phyloP scores from a whole-genome alignment of 2,888 invertebrate species.

The Oscheius sp. region DNA sequence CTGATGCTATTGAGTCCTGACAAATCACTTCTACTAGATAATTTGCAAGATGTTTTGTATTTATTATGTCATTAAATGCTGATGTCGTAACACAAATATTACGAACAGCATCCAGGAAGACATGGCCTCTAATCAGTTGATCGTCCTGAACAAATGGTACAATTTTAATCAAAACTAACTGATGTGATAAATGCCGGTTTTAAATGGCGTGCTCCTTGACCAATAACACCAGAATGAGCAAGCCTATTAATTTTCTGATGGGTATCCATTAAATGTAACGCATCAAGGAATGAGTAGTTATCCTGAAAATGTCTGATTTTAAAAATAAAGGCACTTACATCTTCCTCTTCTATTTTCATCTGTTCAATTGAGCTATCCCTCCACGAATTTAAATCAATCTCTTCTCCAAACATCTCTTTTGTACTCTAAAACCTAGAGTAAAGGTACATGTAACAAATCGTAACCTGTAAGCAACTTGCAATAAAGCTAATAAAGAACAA shows the following conservation, averaged over 20 bases:
- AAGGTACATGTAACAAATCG: neutral
- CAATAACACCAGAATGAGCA: slow-evolving; percentile 28
- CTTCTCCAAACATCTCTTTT: slow-evolving; percentile 22
- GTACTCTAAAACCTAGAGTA: neutral
- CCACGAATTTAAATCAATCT: slow-evolving; percentile 23
- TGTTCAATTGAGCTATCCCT: slow-evolving; percentile 7
- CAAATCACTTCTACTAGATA: slow-evolving; percentile 31
- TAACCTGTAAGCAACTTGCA: neutral
- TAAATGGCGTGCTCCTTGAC: slow-evolving; percentile 12
- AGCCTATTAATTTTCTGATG: slow-evolving; percentile 13
- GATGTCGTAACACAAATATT: slow-evolving; percentile 8
- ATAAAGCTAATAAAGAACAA: slow-evolving; percentile 17
- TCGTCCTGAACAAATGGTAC: slow-evolving; percentile 5
- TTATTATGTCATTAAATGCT: neutral
- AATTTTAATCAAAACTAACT: neutral
- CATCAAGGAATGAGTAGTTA: slow-evolving; percentile 27
- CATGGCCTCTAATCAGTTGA: slow-evolving; percentile 13
- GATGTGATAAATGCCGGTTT: neutral
- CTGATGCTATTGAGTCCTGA: slow-evolving; percentile 31
- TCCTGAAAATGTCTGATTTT: slow-evolving; percentile 15
- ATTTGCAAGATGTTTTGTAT: slow-evolving; percentile 15
- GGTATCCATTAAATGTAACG: slow-evolving; percentile 15
- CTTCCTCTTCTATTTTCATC: slow-evolving; percentile 9
- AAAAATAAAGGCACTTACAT: neutral
- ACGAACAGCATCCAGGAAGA: slow-evolving; percentile 21